Conservation (phyloP, 2,888 invertebrate species). For the Mesoligia furuncula region DNA sequence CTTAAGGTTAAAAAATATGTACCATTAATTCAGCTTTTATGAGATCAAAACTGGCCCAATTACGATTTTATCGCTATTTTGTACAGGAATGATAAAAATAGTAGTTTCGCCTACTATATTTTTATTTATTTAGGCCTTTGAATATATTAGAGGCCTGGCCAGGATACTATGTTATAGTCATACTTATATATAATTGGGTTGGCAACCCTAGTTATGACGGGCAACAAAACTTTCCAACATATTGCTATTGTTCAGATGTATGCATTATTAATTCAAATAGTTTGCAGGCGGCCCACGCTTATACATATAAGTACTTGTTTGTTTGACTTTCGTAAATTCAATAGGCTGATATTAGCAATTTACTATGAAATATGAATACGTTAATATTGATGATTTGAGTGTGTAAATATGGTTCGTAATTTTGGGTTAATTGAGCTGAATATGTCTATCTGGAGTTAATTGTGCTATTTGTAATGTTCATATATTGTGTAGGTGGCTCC, state of each 20-base stretch:
- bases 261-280: conserved; percentile 61
- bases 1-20: background rate
- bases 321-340: conserved; percentile 44
- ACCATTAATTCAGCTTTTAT: background rate
- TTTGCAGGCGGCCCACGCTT: conserved; percentile 48
- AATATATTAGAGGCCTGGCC: background rate
- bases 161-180: background rate
- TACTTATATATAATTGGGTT: background rate
- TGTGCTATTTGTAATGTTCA: background rate
- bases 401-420: conserved; percentile 17
- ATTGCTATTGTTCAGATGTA: conserved; percentile 57
- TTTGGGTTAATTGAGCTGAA: conserved; percentile 11
- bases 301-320: conserved; percentile 11
- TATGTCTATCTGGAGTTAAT: background rate
- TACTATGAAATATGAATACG: conserved; percentile 9
- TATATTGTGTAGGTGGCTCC: background rate
- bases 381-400: conserved; percentile 16
- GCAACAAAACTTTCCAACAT: conserved; percentile 60
- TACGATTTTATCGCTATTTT: background rate
- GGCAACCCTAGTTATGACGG: conserved; percentile 37
- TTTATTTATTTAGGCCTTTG: background rate
- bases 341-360: conserved; percentile 36
- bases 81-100: background rate
- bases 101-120: background rate
- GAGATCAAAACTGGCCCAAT: background rate